Evolutionary conservation across 1,140 invertebrate genomes (phyloP).

Genomic region (Drosophila repleta): DNA sequence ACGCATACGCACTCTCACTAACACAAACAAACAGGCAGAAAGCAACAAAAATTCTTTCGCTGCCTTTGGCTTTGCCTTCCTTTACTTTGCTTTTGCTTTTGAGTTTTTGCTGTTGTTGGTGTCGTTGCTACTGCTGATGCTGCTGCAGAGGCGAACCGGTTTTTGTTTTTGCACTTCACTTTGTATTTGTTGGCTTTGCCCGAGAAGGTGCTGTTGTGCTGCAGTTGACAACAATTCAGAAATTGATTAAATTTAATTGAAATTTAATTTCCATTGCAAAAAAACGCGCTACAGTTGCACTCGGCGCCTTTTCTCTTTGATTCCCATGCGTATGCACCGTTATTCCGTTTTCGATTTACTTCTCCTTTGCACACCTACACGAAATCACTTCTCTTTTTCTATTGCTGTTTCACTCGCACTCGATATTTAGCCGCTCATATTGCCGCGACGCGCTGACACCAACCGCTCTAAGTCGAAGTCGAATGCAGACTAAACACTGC

Average conservation of each 20-base stretch:
- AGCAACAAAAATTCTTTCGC: conserved; percentile 78
- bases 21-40: conserved; percentile 27
- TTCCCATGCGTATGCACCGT: conserved; percentile 49
- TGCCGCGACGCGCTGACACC: conserved; percentile 23
- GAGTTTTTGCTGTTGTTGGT: conserved; percentile 23
- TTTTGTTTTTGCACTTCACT: conserved; percentile 80
- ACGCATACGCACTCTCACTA: conserved; percentile 18
- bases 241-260: conserved; percentile 27
- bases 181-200: conserved; percentile 45
- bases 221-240: conserved; percentile 42
- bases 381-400: conserved; percentile 19
- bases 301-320: conserved; percentile 12
- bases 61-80: conserved; percentile 60
- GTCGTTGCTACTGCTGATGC: conserved; percentile 21
- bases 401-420: conserved; percentile 50
- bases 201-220: conserved; percentile 31
- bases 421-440: conserved; percentile 23
- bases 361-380: conserved; percentile 39
- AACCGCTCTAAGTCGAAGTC: conserved; percentile 45
- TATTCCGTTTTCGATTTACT: conserved; percentile 41
- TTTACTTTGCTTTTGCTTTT: conserved; percentile 38
- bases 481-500: conserved; percentile 40
- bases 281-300: conserved; percentile 29
- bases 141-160: conserved; percentile 72
- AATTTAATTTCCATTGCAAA: conserved; percentile 23